A percentile compares a stretch with the other conserved stretches of the same genome.
Conservation (phyloP, 2,797 vertebrate species). For the Crocodylus rhombifer region DNA sequence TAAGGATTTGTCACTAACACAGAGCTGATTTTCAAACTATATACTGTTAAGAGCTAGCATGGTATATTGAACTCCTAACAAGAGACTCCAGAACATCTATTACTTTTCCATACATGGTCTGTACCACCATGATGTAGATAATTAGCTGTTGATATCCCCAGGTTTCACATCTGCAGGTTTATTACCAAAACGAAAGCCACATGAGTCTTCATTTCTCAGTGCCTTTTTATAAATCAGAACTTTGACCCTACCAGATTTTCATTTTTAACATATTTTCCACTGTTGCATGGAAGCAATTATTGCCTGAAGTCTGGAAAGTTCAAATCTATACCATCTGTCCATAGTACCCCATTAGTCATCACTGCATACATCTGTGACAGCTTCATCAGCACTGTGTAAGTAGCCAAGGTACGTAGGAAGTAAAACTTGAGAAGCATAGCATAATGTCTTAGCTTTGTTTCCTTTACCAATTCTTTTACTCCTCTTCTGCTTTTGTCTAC, state of each 20-base stretch:
- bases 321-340: conserved; percentile 51
- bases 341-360: conserved; percentile 32
- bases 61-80: neutral
- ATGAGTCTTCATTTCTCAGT: conserved; percentile 13
- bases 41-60: conserved; percentile 15
- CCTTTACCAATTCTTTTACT: neutral
- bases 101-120: conserved; percentile 18
- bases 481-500: neutral
- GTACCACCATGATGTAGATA: conserved; percentile 17
- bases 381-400: conserved; percentile 10
- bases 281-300: conserved; percentile 2
- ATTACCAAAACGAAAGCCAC: conserved; percentile 40
- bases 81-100: conserved; percentile 6
- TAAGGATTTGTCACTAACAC: neutral
- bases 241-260: neutral
- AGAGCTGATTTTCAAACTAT: conserved; percentile 15
- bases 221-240: neutral
- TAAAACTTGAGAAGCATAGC: neutral
- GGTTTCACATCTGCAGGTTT: conserved; percentile 54
- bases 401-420: conserved; percentile 35
- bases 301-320: conserved; percentile 42
- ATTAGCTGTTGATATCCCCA: conserved; percentile 14
- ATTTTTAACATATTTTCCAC: conserved; percentile 22
- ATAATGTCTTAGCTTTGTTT: conserved; percentile 7
- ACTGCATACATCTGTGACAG: neutral